Base-by-base conservation (phyloP, 2,888 invertebrate species). In the Pterobdella sp. region DNA sequence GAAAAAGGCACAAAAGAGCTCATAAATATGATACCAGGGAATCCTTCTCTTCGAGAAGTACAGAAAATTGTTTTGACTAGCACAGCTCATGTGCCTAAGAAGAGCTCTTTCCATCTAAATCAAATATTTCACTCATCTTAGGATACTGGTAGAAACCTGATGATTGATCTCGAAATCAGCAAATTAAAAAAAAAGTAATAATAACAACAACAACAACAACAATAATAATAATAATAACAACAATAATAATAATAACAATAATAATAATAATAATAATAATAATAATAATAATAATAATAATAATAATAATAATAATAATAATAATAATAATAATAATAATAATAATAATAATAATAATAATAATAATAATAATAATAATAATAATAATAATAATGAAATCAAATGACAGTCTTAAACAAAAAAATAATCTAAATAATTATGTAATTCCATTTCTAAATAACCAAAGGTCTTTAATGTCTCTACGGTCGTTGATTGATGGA, bases 301-400 rank as follows among this genome's bases (percentile, higher is more conserved):
- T 14, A 14, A 64, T 14, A 64, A 14, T 14, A 64, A 64, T 64
- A 64, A 64, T 14, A 14, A 64, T 14, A 64, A 14, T 14, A 64
- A 64, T 64, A 64, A 64, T 64, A 64, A 64, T 14, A 14, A 64
- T 14, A 64, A 14, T 14, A 64, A 64, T 64, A 64, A 64, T 14
- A 14, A 64, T 14, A 64, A 14, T 14, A 64, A 64, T 64, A 64
- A 64, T 14, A 14, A 64, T 14, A 64, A 14, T 14, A 64, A 64
- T 64, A 64, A 64, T 14, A 14, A 64, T 14, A 64, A 14, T 14
- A 64, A 64, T 64, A 64, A 64, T 14, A 14, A 64, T 14, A 64
- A 14, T 14, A 64, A 64, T 67, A 67, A 34, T 14, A 14, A 64
- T 14, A 49, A 49, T 18, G 49, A n/a, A 14, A 69, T 31, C 18